A percentile compares a stretch with the other conserved stretches of the same genome.
Evolutionary conservation across 2,888 invertebrate species (phyloP).

Genomic region (Timema cristinae): DNA sequence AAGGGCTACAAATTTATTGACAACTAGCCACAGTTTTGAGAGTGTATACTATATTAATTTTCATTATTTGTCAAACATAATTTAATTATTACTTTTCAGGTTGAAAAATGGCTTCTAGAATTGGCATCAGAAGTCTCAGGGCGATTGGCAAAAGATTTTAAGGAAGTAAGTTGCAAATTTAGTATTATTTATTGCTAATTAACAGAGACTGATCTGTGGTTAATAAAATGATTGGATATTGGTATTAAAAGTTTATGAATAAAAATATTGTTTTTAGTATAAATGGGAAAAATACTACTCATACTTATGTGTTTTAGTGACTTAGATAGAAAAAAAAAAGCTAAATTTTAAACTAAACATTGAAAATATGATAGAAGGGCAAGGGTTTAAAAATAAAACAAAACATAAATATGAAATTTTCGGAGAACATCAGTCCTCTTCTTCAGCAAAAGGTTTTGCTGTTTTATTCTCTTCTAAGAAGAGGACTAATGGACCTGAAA

Average conservation of each 20-base stretch:
- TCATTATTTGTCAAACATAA: neutral
- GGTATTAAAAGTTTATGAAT: neutral
- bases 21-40: too few relatives aligned
- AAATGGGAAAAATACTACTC: neutral
- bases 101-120: slow-evolving; percentile 73
- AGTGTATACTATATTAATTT: neutral
- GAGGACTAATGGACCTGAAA: too few relatives aligned
- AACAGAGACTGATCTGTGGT: neutral
- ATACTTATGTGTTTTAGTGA: neutral
- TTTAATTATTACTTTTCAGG: slow-evolving; percentile 34
- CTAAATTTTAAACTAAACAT: too few relatives aligned
- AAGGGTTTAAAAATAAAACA: too few relatives aligned
- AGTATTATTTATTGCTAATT: slow-evolving; percentile 3
- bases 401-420: too few relatives aligned
- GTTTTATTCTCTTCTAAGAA: too few relatives aligned
- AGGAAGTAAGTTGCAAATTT: slow-evolving; percentile 38
- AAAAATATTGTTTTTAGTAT: neutral
- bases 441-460: too few relatives aligned
- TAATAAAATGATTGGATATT: neutral
- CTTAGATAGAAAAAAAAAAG: neutral
- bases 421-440: too few relatives aligned
- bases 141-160: slow-evolving; percentile 71
- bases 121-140: slow-evolving; percentile 79
- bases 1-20: too few relatives aligned
- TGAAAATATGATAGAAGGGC: too few relatives aligned